Evolutionary conservation across 2,113 vertebrate species (phyloP).

Genomic region (Forbesichthys agassizii): DNA sequence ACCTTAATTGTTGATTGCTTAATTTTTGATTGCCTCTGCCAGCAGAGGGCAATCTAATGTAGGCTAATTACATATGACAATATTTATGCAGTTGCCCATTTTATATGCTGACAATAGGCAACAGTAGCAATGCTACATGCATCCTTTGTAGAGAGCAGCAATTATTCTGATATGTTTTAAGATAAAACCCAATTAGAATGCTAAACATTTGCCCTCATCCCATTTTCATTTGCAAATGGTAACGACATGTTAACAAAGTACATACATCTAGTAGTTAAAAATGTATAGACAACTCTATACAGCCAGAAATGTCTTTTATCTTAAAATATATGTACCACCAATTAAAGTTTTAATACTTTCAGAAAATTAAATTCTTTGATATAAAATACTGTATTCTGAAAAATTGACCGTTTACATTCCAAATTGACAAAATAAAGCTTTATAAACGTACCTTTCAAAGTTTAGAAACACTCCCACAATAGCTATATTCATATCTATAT

Average conservation of each 20-base stretch:
- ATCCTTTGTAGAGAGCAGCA: slow-evolving; percentile 61
- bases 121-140: slow-evolving; percentile 67
- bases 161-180: slow-evolving; percentile 59
- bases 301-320: slow-evolving; percentile 88
- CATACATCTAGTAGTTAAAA: slow-evolving; percentile 80
- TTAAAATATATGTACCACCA: slow-evolving; percentile 83
- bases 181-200: slow-evolving; percentile 40
- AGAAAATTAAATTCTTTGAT: slow-evolving; percentile 81
- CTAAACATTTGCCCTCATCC: slow-evolving; percentile 23
- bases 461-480: slow-evolving; percentile 76
- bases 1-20: slow-evolving; percentile 94
- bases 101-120: slow-evolving; percentile 57
- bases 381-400: slow-evolving; percentile 81
- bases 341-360: slow-evolving; percentile 77
- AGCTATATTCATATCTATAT: slow-evolving; percentile 68
- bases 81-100: slow-evolving; percentile 82
- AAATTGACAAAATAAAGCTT: slow-evolving; percentile 82
- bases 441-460: slow-evolving; percentile 72
- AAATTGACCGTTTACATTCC: slow-evolving; percentile 76
- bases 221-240: slow-evolving; percentile 52
- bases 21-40: slow-evolving; percentile 91
- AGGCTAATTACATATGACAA: slow-evolving; percentile 86
- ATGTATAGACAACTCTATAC: slow-evolving; percentile 80
- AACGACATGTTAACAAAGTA: slow-evolving; percentile 71
- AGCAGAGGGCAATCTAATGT: slow-evolving; percentile 92